These are phyloP conservation scores for Noctua janthe DNA, from an alignment of 2,888 invertebrate genomes.

Conservation along the genomic window DNA sequence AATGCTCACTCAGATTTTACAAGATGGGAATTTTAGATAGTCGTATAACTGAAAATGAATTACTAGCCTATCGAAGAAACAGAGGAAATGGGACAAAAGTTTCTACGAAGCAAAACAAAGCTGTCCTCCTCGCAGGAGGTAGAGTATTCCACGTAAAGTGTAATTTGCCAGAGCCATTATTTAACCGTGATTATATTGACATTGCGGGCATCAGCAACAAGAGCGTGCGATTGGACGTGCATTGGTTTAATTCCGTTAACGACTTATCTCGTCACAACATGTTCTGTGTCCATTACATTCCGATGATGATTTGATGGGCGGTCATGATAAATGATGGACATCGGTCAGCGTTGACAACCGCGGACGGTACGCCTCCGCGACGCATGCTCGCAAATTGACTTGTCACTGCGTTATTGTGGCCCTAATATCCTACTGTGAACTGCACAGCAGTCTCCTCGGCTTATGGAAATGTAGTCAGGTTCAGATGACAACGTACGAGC, in stretches of 20 bases:
- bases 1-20: conserved; percentile 42
- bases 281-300: conserved; percentile 71
- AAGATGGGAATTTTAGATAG: conserved; percentile 41
- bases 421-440: conserved; percentile 67
- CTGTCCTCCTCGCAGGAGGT: conserved; percentile 17
- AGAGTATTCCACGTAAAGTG: conserved; percentile 34
- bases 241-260: conserved; percentile 63
- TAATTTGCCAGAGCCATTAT: conserved; percentile 57
- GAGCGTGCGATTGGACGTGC: conserved; percentile 60
- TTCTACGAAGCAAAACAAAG: conserved; percentile 25
- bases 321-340: conserved; percentile 72
- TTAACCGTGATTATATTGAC: conserved; percentile 64
- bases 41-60: conserved; percentile 40
- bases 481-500: conserved; percentile 45
- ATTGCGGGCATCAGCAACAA: conserved; percentile 50
- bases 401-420: conserved; percentile 73
- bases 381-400: conserved; percentile 76
- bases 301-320: conserved; percentile 74
- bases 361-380: conserved; percentile 58
- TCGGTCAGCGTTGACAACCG: conserved; percentile 65
- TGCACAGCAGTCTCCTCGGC: conserved; percentile 21
- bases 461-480: conserved; percentile 48
- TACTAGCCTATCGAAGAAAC: conserved; percentile 22
- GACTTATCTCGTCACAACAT: conserved; percentile 61
- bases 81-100: conserved; percentile 24